Base-by-base conservation (phyloP, 2,113 vertebrate genomes). In the Sylvicapra grimmia region DNA sequence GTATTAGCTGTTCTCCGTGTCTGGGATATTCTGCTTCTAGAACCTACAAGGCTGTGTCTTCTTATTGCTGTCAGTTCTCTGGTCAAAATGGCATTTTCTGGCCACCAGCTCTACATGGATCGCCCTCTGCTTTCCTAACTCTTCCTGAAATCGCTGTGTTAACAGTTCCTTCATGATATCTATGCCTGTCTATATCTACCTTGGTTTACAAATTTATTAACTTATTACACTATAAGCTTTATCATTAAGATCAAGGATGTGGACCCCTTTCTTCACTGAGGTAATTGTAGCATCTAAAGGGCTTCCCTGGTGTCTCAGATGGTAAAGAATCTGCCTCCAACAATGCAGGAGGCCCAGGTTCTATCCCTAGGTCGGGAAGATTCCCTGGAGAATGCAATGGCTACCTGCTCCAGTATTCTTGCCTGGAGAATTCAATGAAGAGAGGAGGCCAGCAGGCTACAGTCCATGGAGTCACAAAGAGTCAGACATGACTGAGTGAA, bases 71-170 rank as follows among this genome's bases (percentile, higher is more conserved):
- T 49, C 16, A 59, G 3, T 47, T 54, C 23, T 59, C 3, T 15
- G 7, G 1, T 36, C 10, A 97, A 85, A 56, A 19, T 47, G 13
- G 16, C 1, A 9, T 25, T 53, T 88, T 53, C 8, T 90, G 19
- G 86, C 29, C 21, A 91, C 11, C 4, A 10, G 15, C 19, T 79
- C 54, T 89, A 77, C 85, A 3, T n/a, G 12, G 53, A 68, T 31
- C 0, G 0, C 27, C 0, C 12, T 14, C 13, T 31, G 29, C 3
- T 19, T 59, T 51, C 33, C 23, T 18, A 3, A 63, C 18, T 59
- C 33, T 59, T 4, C 36, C 51, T 29, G 44, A 51, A 56, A 3
- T 3, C 56, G 23, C 14, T 59, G 6, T 15, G 4, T 5, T n/a
- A 84, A 36, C 16, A 54, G 23, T 49, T 85, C 19, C 40, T 44